A percentile compares a stretch with the other conserved stretches of the same genome.
phyloP scores from a whole-genome alignment of 1,140 invertebrate genomes.

The Phenacoccus solenopsis region DNA sequence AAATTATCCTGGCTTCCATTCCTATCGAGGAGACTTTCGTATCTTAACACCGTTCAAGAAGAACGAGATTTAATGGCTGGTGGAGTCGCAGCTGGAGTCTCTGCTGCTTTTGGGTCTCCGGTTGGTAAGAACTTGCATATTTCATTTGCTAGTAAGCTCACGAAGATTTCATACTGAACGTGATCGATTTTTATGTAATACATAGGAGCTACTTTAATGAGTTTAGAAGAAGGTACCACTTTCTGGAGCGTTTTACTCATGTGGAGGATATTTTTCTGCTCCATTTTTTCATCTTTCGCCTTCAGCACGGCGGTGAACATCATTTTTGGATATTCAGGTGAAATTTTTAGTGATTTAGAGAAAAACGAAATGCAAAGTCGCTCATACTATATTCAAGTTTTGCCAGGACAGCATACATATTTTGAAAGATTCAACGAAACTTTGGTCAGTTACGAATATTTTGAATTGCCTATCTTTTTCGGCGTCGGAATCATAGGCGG shows the following conservation, averaged over 20 bases:
- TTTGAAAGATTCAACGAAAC: constrained; percentile 90
- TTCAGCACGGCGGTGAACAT: constrained; percentile 45
- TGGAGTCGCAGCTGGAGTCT: constrained; percentile 24
- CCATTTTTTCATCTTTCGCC: constrained; percentile 92
- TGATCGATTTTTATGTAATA: not conserved
- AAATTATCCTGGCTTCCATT: constrained; percentile 56
- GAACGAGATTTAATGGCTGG: constrained; percentile 92
- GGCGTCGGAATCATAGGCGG: constrained; percentile 83
- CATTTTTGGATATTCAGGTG: not conserved
- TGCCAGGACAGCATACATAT: constrained; percentile 41
- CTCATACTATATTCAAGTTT: not conserved
- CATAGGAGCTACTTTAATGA: constrained; percentile 87
- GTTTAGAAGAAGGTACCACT: constrained; percentile 94
- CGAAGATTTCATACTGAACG: not conserved
- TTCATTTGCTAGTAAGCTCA: constrained; percentile 20
- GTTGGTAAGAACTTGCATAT: constrained; percentile 50
- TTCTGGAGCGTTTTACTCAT: constrained; percentile 97
- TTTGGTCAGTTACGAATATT: constrained; percentile 61
- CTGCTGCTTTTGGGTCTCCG: constrained; percentile 42
- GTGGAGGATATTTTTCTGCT: constrained; percentile 95
- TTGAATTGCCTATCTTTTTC: constrained; percentile 86
- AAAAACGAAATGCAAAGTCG: too few species aligned
- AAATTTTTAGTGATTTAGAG: not conserved
- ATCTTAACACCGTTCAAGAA: constrained; percentile 87
- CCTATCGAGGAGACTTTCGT: constrained; percentile 75